Evolutionary conservation across 1,140 invertebrate species (phyloP).

Genomic region (Batillaria attramentaria): DNA sequence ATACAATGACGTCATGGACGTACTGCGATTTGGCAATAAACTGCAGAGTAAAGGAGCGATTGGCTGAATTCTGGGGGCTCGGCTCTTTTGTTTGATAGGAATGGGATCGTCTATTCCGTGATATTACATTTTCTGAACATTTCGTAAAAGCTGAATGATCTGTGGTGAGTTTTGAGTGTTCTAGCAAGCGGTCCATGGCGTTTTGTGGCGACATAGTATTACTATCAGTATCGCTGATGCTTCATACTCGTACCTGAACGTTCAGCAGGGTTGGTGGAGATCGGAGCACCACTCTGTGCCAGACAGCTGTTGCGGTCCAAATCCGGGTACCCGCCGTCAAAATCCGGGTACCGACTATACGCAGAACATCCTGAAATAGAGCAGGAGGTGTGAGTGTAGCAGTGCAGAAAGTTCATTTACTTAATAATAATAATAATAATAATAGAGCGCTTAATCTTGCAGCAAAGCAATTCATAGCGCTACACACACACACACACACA

Average conservation of each 20-base stretch:
- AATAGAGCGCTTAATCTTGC: not conserved
- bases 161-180: not conserved
- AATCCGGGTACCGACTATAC: slow-evolving; percentile 10
- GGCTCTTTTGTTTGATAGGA: too few species aligned
- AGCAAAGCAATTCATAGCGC: not conserved
- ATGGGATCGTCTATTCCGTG: too few species aligned
- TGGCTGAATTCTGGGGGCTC: too few species aligned
- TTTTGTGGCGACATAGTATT: not conserved
- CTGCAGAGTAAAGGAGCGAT: too few species aligned
- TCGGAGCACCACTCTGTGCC: slow-evolving; percentile 11
- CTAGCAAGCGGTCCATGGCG: not conserved
- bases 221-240: not conserved
- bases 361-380: slow-evolving; percentile 9
- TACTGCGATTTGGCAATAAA: too few species aligned
- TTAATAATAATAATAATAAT: not conserved
- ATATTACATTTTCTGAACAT: not conserved
- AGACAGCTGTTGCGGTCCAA: not conserved
- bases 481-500: slow-evolving; percentile 9
- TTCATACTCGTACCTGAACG: not conserved
- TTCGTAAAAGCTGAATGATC: not conserved
- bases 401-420: not conserved
- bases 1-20: too few species aligned
- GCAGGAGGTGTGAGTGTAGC: not conserved
- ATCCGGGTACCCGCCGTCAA: not conserved
- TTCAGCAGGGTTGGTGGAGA: slow-evolving; percentile 1